Evolutionary conservation across 2,797 vertebrate species (phyloP), one percentile per base, ranked within the genome.

Genomic region (Glyptemys insculpta): DNA sequence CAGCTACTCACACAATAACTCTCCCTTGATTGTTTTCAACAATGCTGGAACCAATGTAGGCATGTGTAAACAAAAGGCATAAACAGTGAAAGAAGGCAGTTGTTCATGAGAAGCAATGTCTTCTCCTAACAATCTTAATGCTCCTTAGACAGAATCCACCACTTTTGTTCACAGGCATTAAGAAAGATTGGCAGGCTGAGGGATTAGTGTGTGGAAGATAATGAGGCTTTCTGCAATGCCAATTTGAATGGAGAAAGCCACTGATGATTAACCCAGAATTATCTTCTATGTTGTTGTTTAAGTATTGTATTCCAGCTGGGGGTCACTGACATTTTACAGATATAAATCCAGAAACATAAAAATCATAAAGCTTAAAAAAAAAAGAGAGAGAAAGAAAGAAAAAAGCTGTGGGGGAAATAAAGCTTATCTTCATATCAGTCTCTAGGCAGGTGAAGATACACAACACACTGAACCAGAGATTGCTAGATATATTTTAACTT

Each of bases 181-280:
- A 9, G 57, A 86, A 81, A 95, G 96, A 96, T 34, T 95, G 88
- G 27, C 82, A 97, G 49, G 44, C 50, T 91, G 83, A 94, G 1
- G 11, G 54, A 94, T 95, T 96, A 95, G 65, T 88, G 85, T 37
- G 31, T 85, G 82, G 89, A 92, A 93, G 25, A 96, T 97, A 96
- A 97, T 95, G 92, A 97, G 85, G 81, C 81, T 95, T 96, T 91
- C 87, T 54, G 62, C 81, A 92, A 44, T 91, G 84, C 23, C 89
- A 85, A 94, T 96, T 95, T 96, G 82, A 95, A 91, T 85, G 44
- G 57, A 86, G 47, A 93, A 93, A 95, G 74, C 50, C 74, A 76
- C 44, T 44, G 44, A 82, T 57, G 98, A 96, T 94, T 97, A 95
- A 92, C 79, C 91, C 16, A 83, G 82, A 97, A 91, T 85, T 83